Evolutionary conservation across 2,888 invertebrate species (phyloP).

Genomic region (Apeira syringaria): DNA sequence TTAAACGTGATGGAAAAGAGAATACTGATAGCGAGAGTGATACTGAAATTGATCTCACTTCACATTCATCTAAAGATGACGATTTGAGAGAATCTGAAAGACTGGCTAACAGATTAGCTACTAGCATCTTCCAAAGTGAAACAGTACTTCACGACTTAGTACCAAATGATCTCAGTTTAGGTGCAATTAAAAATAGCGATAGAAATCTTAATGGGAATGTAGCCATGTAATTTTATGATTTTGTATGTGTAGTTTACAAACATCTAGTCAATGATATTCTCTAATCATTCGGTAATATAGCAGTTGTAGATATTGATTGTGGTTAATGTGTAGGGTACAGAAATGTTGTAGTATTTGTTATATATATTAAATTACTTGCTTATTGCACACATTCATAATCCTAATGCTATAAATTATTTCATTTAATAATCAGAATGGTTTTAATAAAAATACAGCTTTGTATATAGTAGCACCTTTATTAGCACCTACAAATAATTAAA

Average conservation of each 20-base stretch:
- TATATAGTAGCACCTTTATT: constrained; percentile 43
- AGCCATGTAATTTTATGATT: constrained; percentile 46
- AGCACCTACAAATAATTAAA: constrained; percentile 15
- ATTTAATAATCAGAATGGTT: constrained; percentile 2
- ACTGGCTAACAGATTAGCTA: constrained; percentile 70
- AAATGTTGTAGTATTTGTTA: constrained; percentile 10
- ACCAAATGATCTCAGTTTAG: constrained; percentile 76
- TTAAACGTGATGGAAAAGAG: constrained; percentile 44
- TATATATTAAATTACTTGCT: constrained; percentile 9
- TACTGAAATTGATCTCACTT: constrained; percentile 77
- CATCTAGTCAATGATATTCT: constrained; percentile 32
- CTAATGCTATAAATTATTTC: no score
- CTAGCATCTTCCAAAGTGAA: constrained; percentile 72
- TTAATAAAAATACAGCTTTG: constrained; percentile 22
- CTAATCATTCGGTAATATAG: constrained; percentile 28
- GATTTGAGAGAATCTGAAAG: constrained; percentile 71
- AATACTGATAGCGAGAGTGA: constrained; percentile 74
- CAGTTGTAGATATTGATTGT: constrained; percentile 26
- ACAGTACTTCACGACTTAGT: constrained; percentile 73
- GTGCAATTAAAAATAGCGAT: constrained; percentile 56
- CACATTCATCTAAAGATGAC: constrained; percentile 76
- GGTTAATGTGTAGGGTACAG: constrained; percentile 8
- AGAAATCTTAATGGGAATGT: constrained; percentile 55
- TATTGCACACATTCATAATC: constrained; percentile 6
- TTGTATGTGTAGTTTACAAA: constrained; percentile 9